Evolutionary conservation across 2,113 vertebrate genomes (phyloP), one percentile per base, ranked within the genome.

Genomic region (Thalassoma bifasciatum): DNA sequence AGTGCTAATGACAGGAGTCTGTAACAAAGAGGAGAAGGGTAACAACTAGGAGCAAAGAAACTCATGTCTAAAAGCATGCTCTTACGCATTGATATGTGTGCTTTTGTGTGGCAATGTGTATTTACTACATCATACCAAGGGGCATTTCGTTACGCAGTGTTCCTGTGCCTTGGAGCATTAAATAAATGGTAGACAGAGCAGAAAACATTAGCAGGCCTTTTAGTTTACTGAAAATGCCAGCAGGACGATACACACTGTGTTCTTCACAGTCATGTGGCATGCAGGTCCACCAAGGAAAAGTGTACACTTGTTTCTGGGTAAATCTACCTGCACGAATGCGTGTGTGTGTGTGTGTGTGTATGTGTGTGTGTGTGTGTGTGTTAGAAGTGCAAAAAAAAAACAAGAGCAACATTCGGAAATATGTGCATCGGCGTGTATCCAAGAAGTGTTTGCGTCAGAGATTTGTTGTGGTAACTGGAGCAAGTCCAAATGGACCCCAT

Each of bases 131-230:
- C 66, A 56, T 52, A 79, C 77, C 47, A 63, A 44, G 23, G 79
- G 80, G 71, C 58, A 74, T 80, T 82, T 81, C 66, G 79, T 78
- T 72, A 78, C 11, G 37, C 66, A 51, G 42, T 36, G 44, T 66
- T 63, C 65, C 65, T 83, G 75, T 73, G 86, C 82, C 86, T 78
- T 79, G 79, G 72, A 88, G 88, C 80, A 79, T 86, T 79, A 82
- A 81, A 88, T 81, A 78, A 88, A 90, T 79, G 76, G 56, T 69
- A 82, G 86, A 66, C 61, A 36, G 86, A 86, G 86, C 82, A 88
- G 77, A 89, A 89, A 83, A 67, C 83, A 83, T 84, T 87, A 91
- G 80, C 40, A 16, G 71, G 72, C 81, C 80, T 88, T 86, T 90
- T 84, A 83, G 87, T 89, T 76, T 65, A 56, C 54, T 63, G 58